Percentiles rank a stretch among this genome's conserved stretches.
Conservation (phyloP, 2,113 vertebrate species). For the Colossoma macropomum region DNA sequence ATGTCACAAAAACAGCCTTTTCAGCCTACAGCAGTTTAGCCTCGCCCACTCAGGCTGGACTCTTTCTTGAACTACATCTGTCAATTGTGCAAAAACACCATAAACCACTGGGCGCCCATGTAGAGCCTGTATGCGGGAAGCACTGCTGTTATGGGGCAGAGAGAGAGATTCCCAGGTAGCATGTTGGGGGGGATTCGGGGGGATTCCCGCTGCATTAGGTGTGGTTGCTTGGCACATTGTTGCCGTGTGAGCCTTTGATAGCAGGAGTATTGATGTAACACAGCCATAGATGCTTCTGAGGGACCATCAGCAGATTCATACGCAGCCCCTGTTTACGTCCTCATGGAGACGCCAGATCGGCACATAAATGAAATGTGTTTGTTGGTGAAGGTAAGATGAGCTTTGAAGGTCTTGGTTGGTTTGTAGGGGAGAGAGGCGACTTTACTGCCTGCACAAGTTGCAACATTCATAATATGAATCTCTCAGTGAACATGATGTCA, state of each 20-base stretch:
- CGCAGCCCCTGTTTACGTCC: slow-evolving; percentile 35
- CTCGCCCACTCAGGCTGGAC: no score
- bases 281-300: slow-evolving; percentile 31
- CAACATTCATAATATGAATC: no score
- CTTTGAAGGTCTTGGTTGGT: slow-evolving; percentile 25
- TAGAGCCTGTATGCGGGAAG: no score
- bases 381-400: slow-evolving; percentile 1
- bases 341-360: slow-evolving; percentile 14
- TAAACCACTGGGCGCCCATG: no score
- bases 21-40: no score
- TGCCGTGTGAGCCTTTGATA: slow-evolving; percentile 12
- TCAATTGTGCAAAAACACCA: no score
- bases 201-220: background rate
- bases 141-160: no score
- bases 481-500: no score
- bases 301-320: slow-evolving; percentile 33
- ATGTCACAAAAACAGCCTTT: no score
- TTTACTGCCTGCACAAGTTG: background rate
- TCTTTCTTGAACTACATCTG: no score
- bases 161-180: background rate
- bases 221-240: background rate
- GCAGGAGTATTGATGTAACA: slow-evolving; percentile 43
- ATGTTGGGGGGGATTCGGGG: background rate
- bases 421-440: slow-evolving; percentile 7
- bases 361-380: slow-evolving; percentile 26